Conservation (phyloP, 1,140 invertebrate species). For the Sycobia sp. region DNA sequence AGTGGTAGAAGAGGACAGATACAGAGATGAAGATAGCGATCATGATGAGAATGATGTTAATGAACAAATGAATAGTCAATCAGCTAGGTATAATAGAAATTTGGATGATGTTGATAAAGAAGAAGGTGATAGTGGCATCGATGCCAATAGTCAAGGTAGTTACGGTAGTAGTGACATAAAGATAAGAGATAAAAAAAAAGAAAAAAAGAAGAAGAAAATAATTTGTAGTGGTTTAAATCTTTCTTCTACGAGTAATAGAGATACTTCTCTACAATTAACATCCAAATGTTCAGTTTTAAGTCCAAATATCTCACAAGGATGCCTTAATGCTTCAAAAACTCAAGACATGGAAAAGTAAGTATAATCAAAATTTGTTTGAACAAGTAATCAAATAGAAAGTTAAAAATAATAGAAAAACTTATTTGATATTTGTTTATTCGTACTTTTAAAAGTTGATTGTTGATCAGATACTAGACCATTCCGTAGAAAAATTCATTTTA, state of each 20-base stretch:
- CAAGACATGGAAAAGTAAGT: conserved; percentile 52
- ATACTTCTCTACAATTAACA: conserved; percentile 50
- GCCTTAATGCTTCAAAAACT: conserved; percentile 44
- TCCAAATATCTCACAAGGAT: conserved; percentile 41
- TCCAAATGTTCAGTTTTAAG: conserved; percentile 41
- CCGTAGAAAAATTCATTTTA: too few relatives aligned
- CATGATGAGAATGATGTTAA: conserved; percentile 56
- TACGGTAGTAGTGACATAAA: conserved; percentile 80
- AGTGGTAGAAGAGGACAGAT: conserved; percentile 62
- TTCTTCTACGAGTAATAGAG: conserved; percentile 47
- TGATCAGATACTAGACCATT: too few relatives aligned
- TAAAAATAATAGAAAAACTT: too few relatives aligned
- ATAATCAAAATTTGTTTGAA: too few relatives aligned
- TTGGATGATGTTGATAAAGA: conserved; percentile 69
- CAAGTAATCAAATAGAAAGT: too few relatives aligned
- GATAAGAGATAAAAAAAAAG: conserved; percentile 69
- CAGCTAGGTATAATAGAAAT: conserved; percentile 51
- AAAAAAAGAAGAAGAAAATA: conserved; percentile 79
- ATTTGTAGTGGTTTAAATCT: conserved; percentile 41
- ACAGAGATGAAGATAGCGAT: conserved; percentile 65
- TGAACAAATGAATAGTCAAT: conserved; percentile 52
- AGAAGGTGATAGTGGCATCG: conserved; percentile 85
- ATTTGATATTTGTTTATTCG: too few relatives aligned
- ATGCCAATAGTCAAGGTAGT: conserved; percentile 83
- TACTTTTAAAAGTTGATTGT: too few relatives aligned